Percentiles rank a stretch among this genome's conserved stretches.
phyloP scores from a whole-genome alignment of 1,140 invertebrate genomes.

The Trichonephila clavata region DNA sequence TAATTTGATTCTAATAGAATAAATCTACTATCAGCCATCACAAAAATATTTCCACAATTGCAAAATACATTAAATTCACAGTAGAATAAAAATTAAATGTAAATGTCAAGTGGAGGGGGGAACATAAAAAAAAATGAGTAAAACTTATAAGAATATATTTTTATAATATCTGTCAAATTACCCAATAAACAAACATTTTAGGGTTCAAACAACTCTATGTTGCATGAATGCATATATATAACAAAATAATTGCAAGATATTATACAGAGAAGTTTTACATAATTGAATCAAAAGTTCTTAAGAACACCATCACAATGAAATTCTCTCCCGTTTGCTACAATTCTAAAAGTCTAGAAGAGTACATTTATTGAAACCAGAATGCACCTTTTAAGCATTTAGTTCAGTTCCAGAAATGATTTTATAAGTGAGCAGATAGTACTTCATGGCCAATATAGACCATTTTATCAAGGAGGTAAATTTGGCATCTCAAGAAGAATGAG shows the following conservation, averaged over 20 bases:
- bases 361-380: conserved; percentile 31
- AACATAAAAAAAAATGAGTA: no score
- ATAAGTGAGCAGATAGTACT: neutral
- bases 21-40: neutral
- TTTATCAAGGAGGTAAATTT: conserved; percentile 3
- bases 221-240: no score
- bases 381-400: conserved; percentile 18
- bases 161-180: no score
- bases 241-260: neutral
- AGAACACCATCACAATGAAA: neutral
- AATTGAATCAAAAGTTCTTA: neutral
- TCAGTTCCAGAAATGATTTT: conserved; percentile 4
- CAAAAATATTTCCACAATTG: neutral
- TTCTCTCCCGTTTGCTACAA: neutral
- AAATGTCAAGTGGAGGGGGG: no score
- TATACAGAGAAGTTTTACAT: neutral
- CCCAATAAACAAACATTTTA: no score
- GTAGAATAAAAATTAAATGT: no score
- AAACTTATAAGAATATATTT: no score
- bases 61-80: no score
- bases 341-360: neutral
- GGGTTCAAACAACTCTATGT: no score
- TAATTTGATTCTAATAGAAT: neutral
- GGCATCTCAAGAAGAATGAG: conserved; percentile 55
- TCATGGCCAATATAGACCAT: neutral